Evolutionary conservation across 2,888 invertebrate species (phyloP).

Genomic region (Spisula subtruncata): DNA sequence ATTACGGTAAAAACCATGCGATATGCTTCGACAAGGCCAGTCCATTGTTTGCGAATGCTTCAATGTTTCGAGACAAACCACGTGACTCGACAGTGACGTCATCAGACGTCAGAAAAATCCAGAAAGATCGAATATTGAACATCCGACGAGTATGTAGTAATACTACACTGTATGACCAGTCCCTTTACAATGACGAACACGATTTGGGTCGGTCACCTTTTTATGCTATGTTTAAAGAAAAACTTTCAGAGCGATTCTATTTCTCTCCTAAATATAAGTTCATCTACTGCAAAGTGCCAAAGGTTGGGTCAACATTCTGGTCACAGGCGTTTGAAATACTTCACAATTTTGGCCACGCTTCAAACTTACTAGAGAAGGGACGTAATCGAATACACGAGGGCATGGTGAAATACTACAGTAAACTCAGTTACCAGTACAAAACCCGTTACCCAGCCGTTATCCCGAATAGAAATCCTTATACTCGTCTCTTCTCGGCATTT

Average conservation of each 20-base stretch:
- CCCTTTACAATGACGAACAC: background rate
- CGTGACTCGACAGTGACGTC: background rate
- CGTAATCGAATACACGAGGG: background rate
- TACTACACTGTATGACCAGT: background rate
- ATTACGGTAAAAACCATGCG: background rate
- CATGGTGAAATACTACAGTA: background rate
- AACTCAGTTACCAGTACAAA: background rate
- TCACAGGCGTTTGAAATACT: constrained; percentile 19
- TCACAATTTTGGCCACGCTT: background rate
- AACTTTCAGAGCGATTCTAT: background rate
- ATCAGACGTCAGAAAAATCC: background rate
- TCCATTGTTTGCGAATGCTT: background rate
- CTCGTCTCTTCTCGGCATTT: background rate
- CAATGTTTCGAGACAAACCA: background rate
- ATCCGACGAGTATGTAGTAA: background rate
- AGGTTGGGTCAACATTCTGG: constrained; percentile 1
- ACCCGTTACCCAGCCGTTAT: background rate
- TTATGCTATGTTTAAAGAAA: background rate
- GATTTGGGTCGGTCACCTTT: background rate
- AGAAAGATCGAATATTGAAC: background rate
- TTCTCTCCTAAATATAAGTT: background rate
- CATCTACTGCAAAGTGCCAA: background rate
- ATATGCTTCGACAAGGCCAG: background rate
- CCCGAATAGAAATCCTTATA: background rate
- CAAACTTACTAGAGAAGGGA: background rate